A percentile compares a stretch with the other conserved stretches of the same genome.
These are phyloP conservation scores for Dolichopus griseipennis DNA, from an alignment of 2,888 invertebrate genomes.

Conservation along the genomic window DNA sequence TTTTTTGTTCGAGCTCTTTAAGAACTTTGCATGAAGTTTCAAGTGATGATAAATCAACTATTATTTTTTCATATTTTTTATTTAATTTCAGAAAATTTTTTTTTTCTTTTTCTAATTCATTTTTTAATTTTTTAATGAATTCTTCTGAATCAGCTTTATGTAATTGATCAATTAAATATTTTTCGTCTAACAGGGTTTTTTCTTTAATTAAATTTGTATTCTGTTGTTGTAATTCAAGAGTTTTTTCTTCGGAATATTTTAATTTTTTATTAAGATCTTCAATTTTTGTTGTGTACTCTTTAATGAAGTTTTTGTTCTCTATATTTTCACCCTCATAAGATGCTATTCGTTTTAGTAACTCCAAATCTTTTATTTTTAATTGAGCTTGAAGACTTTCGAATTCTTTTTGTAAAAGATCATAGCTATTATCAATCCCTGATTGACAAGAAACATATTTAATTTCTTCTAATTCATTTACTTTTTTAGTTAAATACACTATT, in stretches of 20 bases:
- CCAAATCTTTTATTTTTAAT: not conserved
- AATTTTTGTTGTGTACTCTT: not conserved
- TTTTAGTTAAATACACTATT: too few relatives aligned
- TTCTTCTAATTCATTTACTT: too few relatives aligned
- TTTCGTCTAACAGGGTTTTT: not conserved
- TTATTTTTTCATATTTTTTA: not conserved
- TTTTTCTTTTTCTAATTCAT: not conserved
- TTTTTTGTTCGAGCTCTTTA: not conserved
- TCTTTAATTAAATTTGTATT: not conserved
- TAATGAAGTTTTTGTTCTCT: too few relatives aligned
- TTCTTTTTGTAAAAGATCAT: too few relatives aligned
- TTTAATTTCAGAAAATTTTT: not conserved
- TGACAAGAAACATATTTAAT: too few relatives aligned
- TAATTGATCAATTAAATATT: not conserved
- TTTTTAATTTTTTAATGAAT: not conserved
- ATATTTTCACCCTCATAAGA: too few relatives aligned
- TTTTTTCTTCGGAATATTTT: not conserved
- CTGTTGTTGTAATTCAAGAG: not conserved
- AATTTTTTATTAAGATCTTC: not conserved
- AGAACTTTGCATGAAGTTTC: not conserved
- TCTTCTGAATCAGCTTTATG: not conserved
- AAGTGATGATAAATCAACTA: not conserved
- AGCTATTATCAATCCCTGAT: too few relatives aligned
- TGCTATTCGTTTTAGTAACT: not conserved
- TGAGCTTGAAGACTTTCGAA: too few relatives aligned